Percentiles rank a stretch among this genome's conserved stretches.
Conservation (phyloP, 2,888 invertebrate genomes). For the Leptinotarsa tumamoca region DNA sequence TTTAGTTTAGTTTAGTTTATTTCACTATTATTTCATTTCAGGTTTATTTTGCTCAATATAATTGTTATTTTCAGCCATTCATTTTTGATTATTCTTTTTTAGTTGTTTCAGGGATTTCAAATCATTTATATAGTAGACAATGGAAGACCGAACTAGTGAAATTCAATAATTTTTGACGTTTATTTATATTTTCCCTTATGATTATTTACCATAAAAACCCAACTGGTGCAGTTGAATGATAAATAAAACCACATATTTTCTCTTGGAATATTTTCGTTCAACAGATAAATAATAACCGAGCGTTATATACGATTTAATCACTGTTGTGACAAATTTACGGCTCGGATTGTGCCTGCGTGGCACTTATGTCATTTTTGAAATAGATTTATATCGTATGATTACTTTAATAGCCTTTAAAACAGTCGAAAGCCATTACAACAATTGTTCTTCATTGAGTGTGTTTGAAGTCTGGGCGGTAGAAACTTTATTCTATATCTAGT, state of each 20-base stretch:
- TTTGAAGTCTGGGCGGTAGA: background rate
- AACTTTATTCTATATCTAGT: slow-evolving; percentile 6
- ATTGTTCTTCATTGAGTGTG: slow-evolving; percentile 16
- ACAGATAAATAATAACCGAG: background rate
- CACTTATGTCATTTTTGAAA: slow-evolving; percentile 11
- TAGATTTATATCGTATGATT: slow-evolving; percentile 3
- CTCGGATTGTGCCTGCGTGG: slow-evolving; percentile 11
- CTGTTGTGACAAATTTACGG: slow-evolving; percentile 15
- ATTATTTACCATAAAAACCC: background rate
- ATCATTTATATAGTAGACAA: too few species aligned
- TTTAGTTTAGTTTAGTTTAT: too few species aligned
- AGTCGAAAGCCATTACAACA: background rate
- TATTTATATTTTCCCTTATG: too few species aligned
- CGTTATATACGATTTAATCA: slow-evolving; percentile 3
- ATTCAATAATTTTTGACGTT: too few species aligned
- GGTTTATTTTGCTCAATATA: too few species aligned
- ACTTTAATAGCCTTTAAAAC: slow-evolving; percentile 14
- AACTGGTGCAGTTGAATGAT: background rate
- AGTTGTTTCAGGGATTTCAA: too few species aligned
- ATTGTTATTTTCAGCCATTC: too few species aligned
- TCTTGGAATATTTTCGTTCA: background rate
- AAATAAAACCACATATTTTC: background rate
- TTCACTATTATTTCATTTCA: too few species aligned
- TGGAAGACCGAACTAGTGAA: too few species aligned
- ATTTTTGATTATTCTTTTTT: too few species aligned